These are phyloP conservation scores for Sycophila texana DNA, from an alignment of 2,888 invertebrate genomes.

Conservation along the genomic window DNA sequence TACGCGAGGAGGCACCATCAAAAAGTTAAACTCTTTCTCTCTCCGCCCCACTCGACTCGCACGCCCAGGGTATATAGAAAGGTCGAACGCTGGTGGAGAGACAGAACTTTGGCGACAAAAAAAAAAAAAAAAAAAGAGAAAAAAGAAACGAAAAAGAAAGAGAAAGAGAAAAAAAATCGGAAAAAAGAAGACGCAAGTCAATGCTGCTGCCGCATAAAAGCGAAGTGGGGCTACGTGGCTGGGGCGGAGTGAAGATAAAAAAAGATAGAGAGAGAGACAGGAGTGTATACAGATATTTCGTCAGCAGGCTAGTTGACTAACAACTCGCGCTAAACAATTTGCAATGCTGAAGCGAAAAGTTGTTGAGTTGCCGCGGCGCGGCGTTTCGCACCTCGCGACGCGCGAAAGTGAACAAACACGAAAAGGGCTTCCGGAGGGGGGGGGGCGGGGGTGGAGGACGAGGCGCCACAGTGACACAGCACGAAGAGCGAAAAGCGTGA, in stretches of 20 bases:
- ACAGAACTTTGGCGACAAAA: too few species aligned
- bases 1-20: not conserved
- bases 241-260: not conserved
- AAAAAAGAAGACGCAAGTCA: too few species aligned
- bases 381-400: constrained; percentile 29
- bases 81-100: too few species aligned
- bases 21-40: constrained; percentile 37
- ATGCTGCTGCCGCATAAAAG: not conserved
- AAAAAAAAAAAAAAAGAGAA: too few species aligned
- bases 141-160: too few species aligned
- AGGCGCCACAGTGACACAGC: not conserved
- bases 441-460: not conserved
- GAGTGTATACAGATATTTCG: too few species aligned
- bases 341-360: constrained; percentile 73
- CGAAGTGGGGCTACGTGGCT: constrained; percentile 57
- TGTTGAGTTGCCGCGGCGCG: constrained; percentile 50
- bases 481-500: constrained; percentile 33
- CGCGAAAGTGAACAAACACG: constrained; percentile 40
- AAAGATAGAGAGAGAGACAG: too few species aligned
- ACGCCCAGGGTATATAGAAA: too few species aligned
- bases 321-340: constrained; percentile 67
- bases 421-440: constrained; percentile 38
- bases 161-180: too few species aligned
- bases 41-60: too few species aligned
- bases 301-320: too few species aligned